Evolutionary conservation across 2,113 vertebrate genomes (phyloP).

Genomic region (Bubo blakistoni): DNA sequence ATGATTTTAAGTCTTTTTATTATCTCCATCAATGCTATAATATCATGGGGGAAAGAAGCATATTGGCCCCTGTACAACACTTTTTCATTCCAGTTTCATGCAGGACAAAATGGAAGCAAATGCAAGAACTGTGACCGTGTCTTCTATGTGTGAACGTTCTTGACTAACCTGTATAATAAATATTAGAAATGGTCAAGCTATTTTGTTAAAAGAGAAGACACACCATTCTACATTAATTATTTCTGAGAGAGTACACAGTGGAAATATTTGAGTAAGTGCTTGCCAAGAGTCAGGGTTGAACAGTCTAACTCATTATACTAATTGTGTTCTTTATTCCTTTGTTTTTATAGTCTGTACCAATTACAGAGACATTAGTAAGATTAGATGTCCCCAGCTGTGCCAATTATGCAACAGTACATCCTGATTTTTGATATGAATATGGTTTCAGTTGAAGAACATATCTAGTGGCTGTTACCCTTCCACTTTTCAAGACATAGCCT

Average conservation of each 20-base stretch:
- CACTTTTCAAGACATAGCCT: not conserved
- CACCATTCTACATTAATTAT: not conserved
- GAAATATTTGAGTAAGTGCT: not conserved
- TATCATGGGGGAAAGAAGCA: not conserved
- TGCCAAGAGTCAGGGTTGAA: conserved; percentile 29
- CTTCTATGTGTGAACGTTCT: not conserved
- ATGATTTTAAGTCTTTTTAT: not conserved
- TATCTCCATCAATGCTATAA: not conserved
- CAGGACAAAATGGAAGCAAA: not conserved
- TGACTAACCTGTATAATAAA: not conserved
- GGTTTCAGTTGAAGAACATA: not conserved
- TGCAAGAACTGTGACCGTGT: not conserved
- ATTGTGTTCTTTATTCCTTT: not conserved
- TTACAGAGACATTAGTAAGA: not conserved
- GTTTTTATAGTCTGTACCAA: conserved; percentile 16
- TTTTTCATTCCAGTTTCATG: not conserved
- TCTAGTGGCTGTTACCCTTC: not conserved
- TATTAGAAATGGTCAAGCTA: not conserved
- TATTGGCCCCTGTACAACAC: not conserved
- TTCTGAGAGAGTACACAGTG: not conserved
- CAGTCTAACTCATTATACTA: not conserved
- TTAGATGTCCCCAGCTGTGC: not conserved
- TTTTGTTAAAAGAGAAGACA: not conserved
- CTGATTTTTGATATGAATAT: not conserved
- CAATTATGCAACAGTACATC: not conserved